Evolutionary conservation across 2,888 invertebrate genomes (phyloP).

Genomic region (Pomacea canaliculata): DNA sequence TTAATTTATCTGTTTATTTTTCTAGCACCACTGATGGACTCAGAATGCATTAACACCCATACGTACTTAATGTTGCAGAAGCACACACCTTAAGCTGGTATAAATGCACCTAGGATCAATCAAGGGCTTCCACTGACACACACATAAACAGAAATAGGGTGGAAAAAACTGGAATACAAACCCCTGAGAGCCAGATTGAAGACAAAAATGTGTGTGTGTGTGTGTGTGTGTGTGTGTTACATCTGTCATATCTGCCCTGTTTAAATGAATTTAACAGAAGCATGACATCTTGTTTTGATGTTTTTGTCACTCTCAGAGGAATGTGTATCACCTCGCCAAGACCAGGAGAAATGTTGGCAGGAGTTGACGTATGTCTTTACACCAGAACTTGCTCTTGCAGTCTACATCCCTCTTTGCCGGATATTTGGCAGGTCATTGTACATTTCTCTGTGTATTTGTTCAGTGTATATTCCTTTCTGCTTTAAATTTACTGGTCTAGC

Average conservation of each 20-base stretch:
- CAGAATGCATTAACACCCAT: too few relatives aligned
- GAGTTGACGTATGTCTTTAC: constrained; percentile 88
- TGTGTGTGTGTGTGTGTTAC: neutral
- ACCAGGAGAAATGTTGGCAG: constrained; percentile 69
- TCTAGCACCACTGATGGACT: too few relatives aligned
- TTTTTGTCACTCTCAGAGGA: constrained; percentile 25
- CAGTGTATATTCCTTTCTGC: too few relatives aligned
- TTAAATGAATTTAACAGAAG: neutral
- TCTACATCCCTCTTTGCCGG: constrained; percentile 76
- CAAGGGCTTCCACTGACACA: too few relatives aligned
- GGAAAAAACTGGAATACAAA: too few relatives aligned
- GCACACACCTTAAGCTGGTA: too few relatives aligned
- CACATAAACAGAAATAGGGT: neutral
- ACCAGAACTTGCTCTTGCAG: constrained; percentile 84
- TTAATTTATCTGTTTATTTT: too few relatives aligned
- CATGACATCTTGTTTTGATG: too few relatives aligned
- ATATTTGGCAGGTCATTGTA: constrained; percentile 69
- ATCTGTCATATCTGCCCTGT: neutral
- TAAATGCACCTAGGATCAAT: too few relatives aligned
- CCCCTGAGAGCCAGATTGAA: too few relatives aligned
- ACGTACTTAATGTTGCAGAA: too few relatives aligned
- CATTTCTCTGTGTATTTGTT: neutral
- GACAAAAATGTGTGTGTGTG: neutral
- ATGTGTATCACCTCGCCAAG: constrained; percentile 27
- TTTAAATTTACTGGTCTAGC: too few relatives aligned